Base-by-base conservation (phyloP, 1,140 invertebrate genomes). In the Drosophila rhopaloa region DNA sequence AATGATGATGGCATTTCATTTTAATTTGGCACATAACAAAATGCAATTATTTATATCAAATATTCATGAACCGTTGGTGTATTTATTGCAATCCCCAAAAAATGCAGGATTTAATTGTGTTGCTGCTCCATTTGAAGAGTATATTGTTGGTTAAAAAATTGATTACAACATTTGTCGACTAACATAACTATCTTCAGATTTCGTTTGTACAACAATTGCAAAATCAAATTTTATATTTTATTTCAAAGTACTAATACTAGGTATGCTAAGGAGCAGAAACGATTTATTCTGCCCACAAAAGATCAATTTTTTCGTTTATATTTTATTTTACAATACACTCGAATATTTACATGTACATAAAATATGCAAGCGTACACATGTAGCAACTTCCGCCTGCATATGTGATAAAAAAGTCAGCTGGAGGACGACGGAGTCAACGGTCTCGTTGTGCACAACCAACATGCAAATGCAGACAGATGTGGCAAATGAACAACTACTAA, bases 1-100 rank as follows among this genome's bases (percentile, higher is more conserved):
- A 84, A 84, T 84, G 66, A 84, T 84, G 81, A 74, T 46, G 59
- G 71, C 71, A 75, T 71, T 75, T 80, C 50, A 58, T 79, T 79
- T 73, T 78, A 70, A 77, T 77, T 75, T 71, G 66, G 53, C 68
- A 74, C 59, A 35, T 51, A 46, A 51, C 46, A 47, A 71, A 71
- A 56, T 61, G 46, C 65, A 61, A 77, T 76, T 75, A 68, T 47
- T 73, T 74, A 58, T 55, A 70, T 72, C 13, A 58, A 50, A 77
- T 68, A 58, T 61, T 67, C 47, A 59, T 59, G 38, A 40, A 51
- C 63, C 24, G 16, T 29, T 57, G 60, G 60, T 58, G 54, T 48
- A 61, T 56, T 75, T 67, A 67, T 67, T 38, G 57, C 41, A 24
- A 24, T 13, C 29, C 9, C 10, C 27, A 29, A 13, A 41, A 27